Percentiles rank a stretch among this genome's conserved stretches.
Conservation (phyloP, 2,113 vertebrate species). For the Monopterus albus region DNA sequence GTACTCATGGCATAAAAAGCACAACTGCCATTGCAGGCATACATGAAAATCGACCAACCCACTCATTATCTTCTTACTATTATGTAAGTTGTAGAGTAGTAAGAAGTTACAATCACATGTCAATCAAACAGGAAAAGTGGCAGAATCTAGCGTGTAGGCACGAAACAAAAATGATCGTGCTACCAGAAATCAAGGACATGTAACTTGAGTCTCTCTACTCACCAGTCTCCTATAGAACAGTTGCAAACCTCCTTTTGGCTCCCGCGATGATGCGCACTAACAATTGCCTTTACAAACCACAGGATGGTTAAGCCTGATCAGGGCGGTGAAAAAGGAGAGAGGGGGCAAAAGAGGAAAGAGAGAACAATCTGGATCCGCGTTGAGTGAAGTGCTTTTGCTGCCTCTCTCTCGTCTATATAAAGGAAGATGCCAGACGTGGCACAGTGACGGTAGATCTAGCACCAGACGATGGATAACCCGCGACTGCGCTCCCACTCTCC, state of each 20-base stretch:
- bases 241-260: constrained; percentile 75
- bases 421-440: constrained; percentile 65
- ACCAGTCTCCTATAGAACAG: constrained; percentile 76
- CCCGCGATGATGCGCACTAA: constrained; percentile 69
- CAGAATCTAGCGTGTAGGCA: neutral
- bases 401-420: constrained; percentile 61
- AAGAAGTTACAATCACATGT: neutral
- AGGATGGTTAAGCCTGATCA: constrained; percentile 66
- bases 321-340: constrained; percentile 51
- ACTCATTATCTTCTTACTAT: neutral
- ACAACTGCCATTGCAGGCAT: no score
- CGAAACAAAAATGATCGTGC: neutral
- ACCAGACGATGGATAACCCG: constrained; percentile 76
- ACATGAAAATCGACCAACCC: neutral
- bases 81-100: neutral
- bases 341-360: constrained; percentile 39
- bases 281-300: constrained; percentile 69
- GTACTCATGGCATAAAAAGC: no score
- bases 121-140: neutral
- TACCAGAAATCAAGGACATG: constrained; percentile 9
- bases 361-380: constrained; percentile 63
- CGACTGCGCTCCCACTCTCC: constrained; percentile 82
- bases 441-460: constrained; percentile 69
- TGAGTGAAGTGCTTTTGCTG: constrained; percentile 58
- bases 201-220: constrained; percentile 53